Conservation (phyloP, 2,113 vertebrate species). For the Semicossyphus pulcher region DNA sequence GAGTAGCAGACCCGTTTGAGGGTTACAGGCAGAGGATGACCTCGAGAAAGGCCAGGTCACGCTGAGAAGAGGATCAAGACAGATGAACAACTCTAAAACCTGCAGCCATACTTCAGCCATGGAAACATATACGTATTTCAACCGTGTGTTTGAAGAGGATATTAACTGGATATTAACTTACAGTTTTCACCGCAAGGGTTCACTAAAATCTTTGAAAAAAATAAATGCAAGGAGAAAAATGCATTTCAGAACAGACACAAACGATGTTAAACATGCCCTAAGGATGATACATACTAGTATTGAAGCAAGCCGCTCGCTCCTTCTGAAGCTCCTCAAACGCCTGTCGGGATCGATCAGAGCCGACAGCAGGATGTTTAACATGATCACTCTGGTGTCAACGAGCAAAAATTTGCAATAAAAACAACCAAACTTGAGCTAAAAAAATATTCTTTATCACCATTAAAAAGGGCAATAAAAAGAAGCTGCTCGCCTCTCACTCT, state of each 20-base stretch:
- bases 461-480: slow-evolving; percentile 8
- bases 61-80: slow-evolving; percentile 43
- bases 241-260: slow-evolving; percentile 20
- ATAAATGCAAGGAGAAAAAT: not conserved
- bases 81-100: slow-evolving; percentile 36
- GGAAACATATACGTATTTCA: not conserved
- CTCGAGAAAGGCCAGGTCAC: slow-evolving; percentile 56
- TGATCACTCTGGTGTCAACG: slow-evolving; percentile 36
- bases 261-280: slow-evolving; percentile 5
- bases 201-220: not conserved
- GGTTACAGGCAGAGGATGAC: slow-evolving; percentile 51
- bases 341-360: slow-evolving; percentile 80
- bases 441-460: slow-evolving; percentile 10
- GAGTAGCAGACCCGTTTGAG: slow-evolving; percentile 58
- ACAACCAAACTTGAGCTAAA: not conserved
- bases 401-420: slow-evolving; percentile 34
- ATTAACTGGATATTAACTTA: not conserved
- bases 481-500: slow-evolving; percentile 29
- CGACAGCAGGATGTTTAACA: slow-evolving; percentile 84
- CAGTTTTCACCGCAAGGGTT: slow-evolving; percentile 7
- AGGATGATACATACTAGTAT: slow-evolving; percentile 78
- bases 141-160: not conserved
- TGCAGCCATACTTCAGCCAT: slow-evolving; percentile 12
- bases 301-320: slow-evolving; percentile 79
- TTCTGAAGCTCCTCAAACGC: slow-evolving; percentile 77